phyloP scores from a whole-genome alignment of 2,888 invertebrate species.

The Myopa testacea region DNA sequence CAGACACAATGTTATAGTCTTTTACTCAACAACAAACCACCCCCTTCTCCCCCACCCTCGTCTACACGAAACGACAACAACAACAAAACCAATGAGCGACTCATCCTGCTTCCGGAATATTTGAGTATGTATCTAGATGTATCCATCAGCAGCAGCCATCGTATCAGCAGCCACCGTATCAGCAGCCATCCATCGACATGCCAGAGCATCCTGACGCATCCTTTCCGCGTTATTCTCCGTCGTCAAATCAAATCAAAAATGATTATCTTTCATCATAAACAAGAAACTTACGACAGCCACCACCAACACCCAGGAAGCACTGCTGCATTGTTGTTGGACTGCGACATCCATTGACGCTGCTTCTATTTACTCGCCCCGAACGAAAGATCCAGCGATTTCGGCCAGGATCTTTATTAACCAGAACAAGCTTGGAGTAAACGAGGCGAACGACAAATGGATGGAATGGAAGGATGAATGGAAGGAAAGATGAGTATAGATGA shows the following conservation, averaged over 20 bases:
- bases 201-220: background rate
- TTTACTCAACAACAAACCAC: too few species aligned
- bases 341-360: background rate
- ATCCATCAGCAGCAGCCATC: too few species aligned
- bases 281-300: slow-evolving; percentile 41
- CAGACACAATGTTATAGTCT: too few species aligned
- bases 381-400: too few species aligned
- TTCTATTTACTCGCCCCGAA: background rate
- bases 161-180: background rate
- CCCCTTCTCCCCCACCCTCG: too few species aligned
- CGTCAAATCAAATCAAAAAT: slow-evolving; percentile 61
- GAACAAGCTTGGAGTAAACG: background rate
- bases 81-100: too few species aligned
- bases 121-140: background rate
- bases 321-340: too few species aligned
- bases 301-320: background rate
- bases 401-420: too few species aligned
- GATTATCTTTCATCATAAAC: slow-evolving; percentile 54
- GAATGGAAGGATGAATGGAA: background rate
- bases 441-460: too few species aligned
- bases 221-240: background rate
- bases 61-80: too few species aligned
- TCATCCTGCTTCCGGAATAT: background rate
- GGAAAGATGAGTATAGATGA: background rate
- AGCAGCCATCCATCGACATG: slow-evolving; percentile 18